Base-by-base conservation (phyloP, 92 coral and sea anemone species). In the Porites lobata region DNA sequence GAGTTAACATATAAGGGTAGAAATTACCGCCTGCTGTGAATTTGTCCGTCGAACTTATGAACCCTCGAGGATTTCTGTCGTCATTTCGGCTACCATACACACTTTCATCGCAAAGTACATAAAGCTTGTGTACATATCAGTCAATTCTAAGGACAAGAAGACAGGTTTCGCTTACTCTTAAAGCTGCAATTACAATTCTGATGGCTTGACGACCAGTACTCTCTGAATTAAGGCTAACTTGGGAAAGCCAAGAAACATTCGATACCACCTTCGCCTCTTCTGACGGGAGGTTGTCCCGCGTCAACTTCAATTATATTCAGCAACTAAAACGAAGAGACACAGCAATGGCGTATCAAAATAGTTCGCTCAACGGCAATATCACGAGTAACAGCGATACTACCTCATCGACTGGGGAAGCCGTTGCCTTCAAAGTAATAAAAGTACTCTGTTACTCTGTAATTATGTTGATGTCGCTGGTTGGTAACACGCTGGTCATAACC, bases 391-490 rank as follows among this genome's bases (percentile, higher is more conserved):
- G 68, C 1, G 20, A 50, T 68, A 61, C 14, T 54, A 26, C 12
- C 50, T 13, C 52, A 69, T 21, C 17, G 72, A 3, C 52, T 6
- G 78, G 21, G 13, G 86, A 82, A n/a, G 56, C 32, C 1, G 57
- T 56, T 4, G 6, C 70, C 65, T 26, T 50, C 15, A 70, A 82
- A 70, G 69, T 54, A 29, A 15, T 82, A 1, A 82, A 82, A 82
- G 21, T 77, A 47, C 68, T 69, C 8, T 75, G 50, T 54, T 84
- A 84, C 74, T 72, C 72, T 26, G 64, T 74, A 51, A 84, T 84
- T 19, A 63, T 75, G 80, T 64, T 84, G 63, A 75, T 76, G 81
- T 84, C 88, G 18, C 79, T 84, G 73, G 82, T 84, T 1, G 88
- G 80, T 17, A 84, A 84, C 81, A 66, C 88, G 2, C 29, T 84